A percentile compares a stretch with the other conserved stretches of the same genome.
phyloP scores from a whole-genome alignment of 2,113 vertebrate genomes.

The Podocnemis expansa region DNA sequence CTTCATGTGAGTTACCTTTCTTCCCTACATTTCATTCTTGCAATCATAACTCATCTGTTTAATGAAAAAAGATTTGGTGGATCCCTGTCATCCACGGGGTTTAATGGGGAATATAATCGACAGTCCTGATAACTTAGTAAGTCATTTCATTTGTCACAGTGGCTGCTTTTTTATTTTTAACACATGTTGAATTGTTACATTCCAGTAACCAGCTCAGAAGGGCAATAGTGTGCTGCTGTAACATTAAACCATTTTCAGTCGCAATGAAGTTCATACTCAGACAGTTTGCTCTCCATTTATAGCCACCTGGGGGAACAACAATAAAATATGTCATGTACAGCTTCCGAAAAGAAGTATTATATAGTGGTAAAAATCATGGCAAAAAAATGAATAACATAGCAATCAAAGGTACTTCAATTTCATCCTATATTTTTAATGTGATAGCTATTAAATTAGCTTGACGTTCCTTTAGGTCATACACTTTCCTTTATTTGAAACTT shows the following conservation, averaged over 20 bases:
- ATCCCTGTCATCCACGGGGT: neutral
- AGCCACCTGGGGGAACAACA: neutral
- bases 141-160: neutral
- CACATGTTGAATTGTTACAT: neutral
- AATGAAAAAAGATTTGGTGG: neutral
- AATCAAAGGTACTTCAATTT: neutral
- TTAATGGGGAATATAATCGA: neutral
- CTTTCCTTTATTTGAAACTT: conserved; percentile 23
- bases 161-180: neutral
- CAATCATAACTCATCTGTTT: neutral
- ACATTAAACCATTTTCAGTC: neutral
- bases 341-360: neutral
- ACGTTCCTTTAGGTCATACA: neutral
- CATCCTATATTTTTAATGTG: neutral
- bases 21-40: neutral
- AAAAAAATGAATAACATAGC: neutral
- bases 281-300: neutral
- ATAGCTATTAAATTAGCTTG: neutral
- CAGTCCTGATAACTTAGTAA: neutral
- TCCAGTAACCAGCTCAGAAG: neutral
- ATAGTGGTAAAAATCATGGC: neutral
- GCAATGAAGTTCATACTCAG: neutral
- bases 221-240: neutral
- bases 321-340: neutral
- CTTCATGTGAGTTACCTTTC: neutral